Evolutionary conservation across 2,113 vertebrate genomes (phyloP).

Genomic region (Dolichotis patagonum): DNA sequence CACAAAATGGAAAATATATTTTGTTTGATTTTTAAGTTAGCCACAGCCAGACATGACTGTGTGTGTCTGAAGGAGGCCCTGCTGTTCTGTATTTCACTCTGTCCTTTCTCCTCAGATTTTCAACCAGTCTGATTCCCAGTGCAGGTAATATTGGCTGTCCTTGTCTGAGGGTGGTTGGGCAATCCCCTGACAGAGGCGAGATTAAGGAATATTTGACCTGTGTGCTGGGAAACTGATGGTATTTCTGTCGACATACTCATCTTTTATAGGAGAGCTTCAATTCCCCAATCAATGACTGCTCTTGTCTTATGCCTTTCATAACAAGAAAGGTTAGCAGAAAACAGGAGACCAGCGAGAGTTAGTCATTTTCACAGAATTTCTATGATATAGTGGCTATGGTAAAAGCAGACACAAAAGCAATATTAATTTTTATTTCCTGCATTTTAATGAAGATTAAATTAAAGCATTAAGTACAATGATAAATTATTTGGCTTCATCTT

Average conservation of each 20-base stretch:
- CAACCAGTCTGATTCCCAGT: conserved; percentile 40
- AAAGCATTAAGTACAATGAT: background rate
- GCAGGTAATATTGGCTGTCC: conserved; percentile 58
- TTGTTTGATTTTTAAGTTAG: background rate
- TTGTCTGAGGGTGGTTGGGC: conserved; percentile 47
- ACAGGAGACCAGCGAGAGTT: conserved; percentile 37
- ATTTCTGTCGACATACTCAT: conserved; percentile 55
- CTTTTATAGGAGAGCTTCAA: conserved; percentile 75
- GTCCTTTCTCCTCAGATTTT: conserved; percentile 46
- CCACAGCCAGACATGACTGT: background rate
- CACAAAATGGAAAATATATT: conserved; percentile 3
- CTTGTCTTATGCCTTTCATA: conserved; percentile 76
- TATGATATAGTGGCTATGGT: background rate
- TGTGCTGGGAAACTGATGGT: background rate
- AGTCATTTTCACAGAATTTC: conserved; percentile 55
- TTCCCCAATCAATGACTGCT: conserved; percentile 75
- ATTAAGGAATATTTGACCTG: conserved; percentile 77
- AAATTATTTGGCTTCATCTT: background rate
- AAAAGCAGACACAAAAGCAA: conserved; percentile 44
- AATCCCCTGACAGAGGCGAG: conserved; percentile 55
- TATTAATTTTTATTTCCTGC: background rate
- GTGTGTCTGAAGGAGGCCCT: conserved; percentile 61
- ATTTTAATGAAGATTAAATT: conserved; percentile 63
- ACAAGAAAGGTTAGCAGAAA: conserved; percentile 71
- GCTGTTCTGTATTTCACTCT: conserved; percentile 24